Evolutionary conservation across 2,888 invertebrate genomes (phyloP).

Genomic region (Phlogophora meticulosa): DNA sequence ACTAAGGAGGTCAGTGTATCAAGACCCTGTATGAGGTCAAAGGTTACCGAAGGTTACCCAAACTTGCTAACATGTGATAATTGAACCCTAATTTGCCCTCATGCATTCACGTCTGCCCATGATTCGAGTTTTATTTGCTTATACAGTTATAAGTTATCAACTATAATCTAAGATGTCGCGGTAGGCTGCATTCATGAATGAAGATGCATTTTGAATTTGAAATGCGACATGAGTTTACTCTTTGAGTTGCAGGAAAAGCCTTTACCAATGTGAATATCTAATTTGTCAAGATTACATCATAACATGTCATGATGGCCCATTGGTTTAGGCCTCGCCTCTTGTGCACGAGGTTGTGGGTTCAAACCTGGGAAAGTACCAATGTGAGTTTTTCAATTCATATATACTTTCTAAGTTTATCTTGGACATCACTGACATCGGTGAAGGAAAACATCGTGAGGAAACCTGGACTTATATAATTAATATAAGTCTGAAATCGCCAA

Average conservation of each 20-base stretch:
- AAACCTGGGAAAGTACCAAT: too few relatives aligned
- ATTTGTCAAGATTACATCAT: slow-evolving; percentile 14
- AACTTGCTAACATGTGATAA: slow-evolving; percentile 83
- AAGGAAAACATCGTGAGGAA: too few relatives aligned
- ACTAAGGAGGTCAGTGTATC: slow-evolving; percentile 78
- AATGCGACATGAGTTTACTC: slow-evolving; percentile 25
- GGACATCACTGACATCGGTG: too few relatives aligned
- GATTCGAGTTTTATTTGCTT: slow-evolving; percentile 72
- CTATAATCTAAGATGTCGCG: slow-evolving; percentile 45
- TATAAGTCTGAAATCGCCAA: too few relatives aligned
- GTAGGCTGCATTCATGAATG: slow-evolving; percentile 25
- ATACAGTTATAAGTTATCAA: slow-evolving; percentile 51
- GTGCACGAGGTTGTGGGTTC: too few relatives aligned
- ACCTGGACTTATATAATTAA: too few relatives aligned
- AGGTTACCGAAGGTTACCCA: slow-evolving; percentile 76
- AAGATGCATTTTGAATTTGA: slow-evolving; percentile 7
- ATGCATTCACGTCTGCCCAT: slow-evolving; percentile 77
- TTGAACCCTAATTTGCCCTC: slow-evolving; percentile 81
- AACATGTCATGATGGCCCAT: too few relatives aligned
- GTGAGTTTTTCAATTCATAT: too few relatives aligned
- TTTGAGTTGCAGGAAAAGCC: slow-evolving; percentile 23
- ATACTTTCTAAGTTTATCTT: too few relatives aligned
- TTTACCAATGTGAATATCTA: slow-evolving; percentile 4
- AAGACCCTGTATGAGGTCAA: slow-evolving; percentile 77
- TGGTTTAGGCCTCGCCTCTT: too few relatives aligned